Base-by-base conservation (phyloP, 2,797 vertebrate species). In the Peromyscus aztecus region DNA sequence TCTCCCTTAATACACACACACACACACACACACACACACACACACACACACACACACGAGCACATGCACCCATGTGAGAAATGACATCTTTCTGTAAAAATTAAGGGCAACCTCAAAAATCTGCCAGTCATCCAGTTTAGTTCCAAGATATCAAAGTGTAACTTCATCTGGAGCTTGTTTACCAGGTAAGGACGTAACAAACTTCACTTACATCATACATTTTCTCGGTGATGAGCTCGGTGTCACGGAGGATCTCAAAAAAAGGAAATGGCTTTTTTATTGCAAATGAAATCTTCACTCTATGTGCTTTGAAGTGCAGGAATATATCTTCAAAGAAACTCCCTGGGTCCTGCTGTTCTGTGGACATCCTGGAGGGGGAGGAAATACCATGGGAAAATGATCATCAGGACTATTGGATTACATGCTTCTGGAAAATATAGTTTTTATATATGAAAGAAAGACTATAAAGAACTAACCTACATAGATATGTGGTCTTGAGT, bases 241-340 rank as follows among this genome's bases (percentile, higher is more conserved):
- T 81, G 67, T 98, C 97, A 37, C 94, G 97, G 59, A 98, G 96
- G 31, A 43, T 2, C 49, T 97, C 76, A 27, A 98, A 23, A 73
- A 98, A 97, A 71, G 97, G 97, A 95, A 97, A 98, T 59, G 92
- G 8, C 16, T 46, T 96, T 40, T 14, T 90, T 69, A 97, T 96
- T 57, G 95, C 97, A 40, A 0, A 9, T 65, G 97, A 91, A 89
- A 98, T 97, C 2, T 63, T 65, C 55, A 96, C 71, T 92, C 97
- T 98, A 7, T 85, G 0, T 78, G 0, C 75, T 93, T 11, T 92
- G 92, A 97, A 98, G 55, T 73, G 13, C 9, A 0, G 13, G 31
- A 94, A 52, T 63, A 80, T 0, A 61, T 0, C 0, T 0, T 65
- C 29, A 9, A 0, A 14, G 55, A 4, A 0, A 19, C 13, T 0